Conservation (phyloP, 2,888 invertebrate genomes). For the Hemithea aestivaria region DNA sequence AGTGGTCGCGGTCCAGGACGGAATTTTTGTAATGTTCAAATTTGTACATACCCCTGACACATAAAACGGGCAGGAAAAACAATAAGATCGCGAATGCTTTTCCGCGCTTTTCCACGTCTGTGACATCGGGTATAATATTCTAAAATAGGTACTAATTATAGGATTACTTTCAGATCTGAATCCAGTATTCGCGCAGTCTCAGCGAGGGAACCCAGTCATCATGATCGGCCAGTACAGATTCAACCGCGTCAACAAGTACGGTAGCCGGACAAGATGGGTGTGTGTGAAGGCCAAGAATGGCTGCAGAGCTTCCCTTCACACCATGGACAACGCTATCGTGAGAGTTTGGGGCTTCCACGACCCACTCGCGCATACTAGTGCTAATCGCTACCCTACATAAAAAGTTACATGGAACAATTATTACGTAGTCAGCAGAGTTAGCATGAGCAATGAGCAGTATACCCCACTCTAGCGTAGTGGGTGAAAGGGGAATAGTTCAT, state of each 20-base stretch:
- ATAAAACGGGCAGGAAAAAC: no score
- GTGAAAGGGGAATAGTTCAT: no score
- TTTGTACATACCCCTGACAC: no score
- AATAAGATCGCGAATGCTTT: no score
- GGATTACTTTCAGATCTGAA: slow-evolving; percentile 53
- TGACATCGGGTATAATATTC: no score
- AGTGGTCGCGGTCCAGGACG: no score
- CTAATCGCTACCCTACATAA: slow-evolving; percentile 56
- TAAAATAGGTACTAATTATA: slow-evolving; percentile 31
- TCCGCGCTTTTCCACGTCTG: no score
- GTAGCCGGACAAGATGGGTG: slow-evolving; percentile 67
- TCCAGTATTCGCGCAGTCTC: slow-evolving; percentile 68
- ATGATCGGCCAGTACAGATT: slow-evolving; percentile 74
- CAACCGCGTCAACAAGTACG: slow-evolving; percentile 70
- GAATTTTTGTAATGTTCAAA: no score
- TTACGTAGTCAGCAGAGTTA: no score
- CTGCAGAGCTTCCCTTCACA: slow-evolving; percentile 67
- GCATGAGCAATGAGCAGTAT: no score
- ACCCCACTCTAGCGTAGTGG: no score
- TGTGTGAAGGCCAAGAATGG: slow-evolving; percentile 73
- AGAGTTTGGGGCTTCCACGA: slow-evolving; percentile 72
- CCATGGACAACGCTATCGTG: slow-evolving; percentile 70
- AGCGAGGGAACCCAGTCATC: slow-evolving; percentile 70
- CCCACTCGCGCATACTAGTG: slow-evolving; percentile 65
- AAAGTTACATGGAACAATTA: no score